These are phyloP conservation scores for Sisyra nigra DNA, from an alignment of 2,888 invertebrate species.

Conservation along the genomic window DNA sequence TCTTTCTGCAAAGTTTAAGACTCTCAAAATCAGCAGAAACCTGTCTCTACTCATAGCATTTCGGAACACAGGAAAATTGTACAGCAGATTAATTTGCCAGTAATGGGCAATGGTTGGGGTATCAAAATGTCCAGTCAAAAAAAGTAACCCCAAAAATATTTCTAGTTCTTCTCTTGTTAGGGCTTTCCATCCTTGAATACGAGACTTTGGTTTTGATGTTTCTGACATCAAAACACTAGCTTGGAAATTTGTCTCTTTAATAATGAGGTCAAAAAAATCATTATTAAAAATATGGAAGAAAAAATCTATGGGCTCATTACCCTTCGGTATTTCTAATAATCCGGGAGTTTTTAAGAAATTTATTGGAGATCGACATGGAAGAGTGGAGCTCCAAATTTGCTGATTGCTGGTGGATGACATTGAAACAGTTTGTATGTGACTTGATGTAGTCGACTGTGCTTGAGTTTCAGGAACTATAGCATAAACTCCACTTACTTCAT, in stretches of 20 bases:
- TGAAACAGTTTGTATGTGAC: too few species aligned
- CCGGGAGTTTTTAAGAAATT: too few species aligned
- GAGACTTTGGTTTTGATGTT: not conserved
- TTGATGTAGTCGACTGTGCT: too few species aligned
- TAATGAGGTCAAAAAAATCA: not conserved
- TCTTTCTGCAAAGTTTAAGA: constrained; percentile 12
- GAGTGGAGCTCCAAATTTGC: too few species aligned
- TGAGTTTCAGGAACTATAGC: too few species aligned
- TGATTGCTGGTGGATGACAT: too few species aligned
- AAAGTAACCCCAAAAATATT: constrained; percentile 12
- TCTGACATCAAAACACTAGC: not conserved
- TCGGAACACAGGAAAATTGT: constrained; percentile 6
- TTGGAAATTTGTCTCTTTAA: not conserved
- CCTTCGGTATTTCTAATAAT: not conserved
- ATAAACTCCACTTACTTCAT: too few species aligned
- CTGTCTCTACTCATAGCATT: constrained; percentile 10
- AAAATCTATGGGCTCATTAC: not conserved
- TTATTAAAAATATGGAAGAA: not conserved
- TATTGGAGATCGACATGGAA: too few species aligned
- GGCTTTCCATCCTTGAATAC: constrained; percentile 9
- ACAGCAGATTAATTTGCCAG: constrained; percentile 11
- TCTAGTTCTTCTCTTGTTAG: constrained; percentile 11
- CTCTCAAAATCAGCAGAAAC: constrained; percentile 10
- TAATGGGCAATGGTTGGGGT: constrained; percentile 10
- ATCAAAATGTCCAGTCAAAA: constrained; percentile 14